These are phyloP conservation scores for Xenopus laevis DNA, from an alignment of 2,113 vertebrate genomes.

Conservation along the genomic window DNA sequence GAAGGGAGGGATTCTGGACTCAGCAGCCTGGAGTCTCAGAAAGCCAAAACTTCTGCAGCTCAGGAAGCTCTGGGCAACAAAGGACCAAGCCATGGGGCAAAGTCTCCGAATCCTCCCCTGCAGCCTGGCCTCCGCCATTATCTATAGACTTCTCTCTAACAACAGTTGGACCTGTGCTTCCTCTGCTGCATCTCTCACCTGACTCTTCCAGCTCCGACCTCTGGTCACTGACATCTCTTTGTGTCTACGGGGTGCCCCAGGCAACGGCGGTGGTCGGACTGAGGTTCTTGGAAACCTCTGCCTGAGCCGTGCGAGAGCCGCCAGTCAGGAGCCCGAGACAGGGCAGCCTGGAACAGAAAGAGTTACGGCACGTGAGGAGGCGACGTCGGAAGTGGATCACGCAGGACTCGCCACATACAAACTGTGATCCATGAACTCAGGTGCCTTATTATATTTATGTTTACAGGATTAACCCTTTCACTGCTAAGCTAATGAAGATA, in stretches of 20 bases:
- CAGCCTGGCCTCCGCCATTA: slow-evolving; percentile 70
- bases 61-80: neutral
- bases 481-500: neutral
- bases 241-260: neutral
- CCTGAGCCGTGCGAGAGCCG: neutral
- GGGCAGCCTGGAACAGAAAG: neutral
- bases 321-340: neutral
- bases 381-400: neutral
- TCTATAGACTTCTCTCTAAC: slow-evolving; percentile 51
- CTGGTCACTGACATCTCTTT: neutral
- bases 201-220: neutral
- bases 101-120: slow-evolving; percentile 57
- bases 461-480: slow-evolving; percentile 24
- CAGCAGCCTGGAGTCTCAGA: slow-evolving; percentile 71
- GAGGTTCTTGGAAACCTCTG: neutral
- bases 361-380: neutral
- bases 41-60: slow-evolving; percentile 55
- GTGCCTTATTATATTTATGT: slow-evolving; percentile 38
- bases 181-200: too few relatives aligned
- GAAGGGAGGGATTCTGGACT: slow-evolving; percentile 70
- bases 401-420: neutral
- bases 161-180: neutral
- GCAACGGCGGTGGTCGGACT: too few relatives aligned
- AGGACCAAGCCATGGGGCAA: slow-evolving; percentile 48
- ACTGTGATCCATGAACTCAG: slow-evolving; percentile 23